These are phyloP conservation scores for Setophaga coronata DNA, from an alignment of 2,113 vertebrate genomes.

Conservation along the genomic window DNA sequence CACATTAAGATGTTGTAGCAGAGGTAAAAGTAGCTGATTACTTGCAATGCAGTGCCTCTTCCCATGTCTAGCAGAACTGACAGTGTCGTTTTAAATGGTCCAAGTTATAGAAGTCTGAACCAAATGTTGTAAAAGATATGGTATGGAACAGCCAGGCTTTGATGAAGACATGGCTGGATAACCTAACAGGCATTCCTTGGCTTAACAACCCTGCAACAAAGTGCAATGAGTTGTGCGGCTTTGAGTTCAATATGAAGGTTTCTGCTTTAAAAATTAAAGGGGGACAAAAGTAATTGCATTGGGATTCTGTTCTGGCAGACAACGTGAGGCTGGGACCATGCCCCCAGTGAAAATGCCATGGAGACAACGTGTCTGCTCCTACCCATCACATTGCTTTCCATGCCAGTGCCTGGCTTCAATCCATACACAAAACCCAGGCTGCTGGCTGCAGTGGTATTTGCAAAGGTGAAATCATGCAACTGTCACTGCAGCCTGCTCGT, in stretches of 20 bases:
- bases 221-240: neutral
- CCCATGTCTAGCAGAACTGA: neutral
- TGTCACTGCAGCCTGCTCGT: neutral
- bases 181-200: neutral
- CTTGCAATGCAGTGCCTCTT: neutral
- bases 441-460: neutral
- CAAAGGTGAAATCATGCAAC: neutral
- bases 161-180: neutral
- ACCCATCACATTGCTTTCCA: conserved; percentile 20
- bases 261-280: neutral
- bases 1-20: neutral
- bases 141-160: neutral
- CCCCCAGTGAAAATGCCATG: neutral
- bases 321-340: rapidly evolving
- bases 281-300: neutral
- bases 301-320: neutral
- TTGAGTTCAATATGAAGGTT: neutral
- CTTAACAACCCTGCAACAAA: neutral
- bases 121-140: neutral
- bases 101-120: neutral
- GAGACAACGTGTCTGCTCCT: conserved; percentile 1
- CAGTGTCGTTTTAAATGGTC: neutral
- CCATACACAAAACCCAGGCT: neutral
- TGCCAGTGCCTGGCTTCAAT: neutral
- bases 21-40: neutral